Percentiles rank a stretch among this genome's conserved stretches.
Conservation (phyloP, 2,797 vertebrate genomes). For the Paedocypris micromegethes region DNA sequence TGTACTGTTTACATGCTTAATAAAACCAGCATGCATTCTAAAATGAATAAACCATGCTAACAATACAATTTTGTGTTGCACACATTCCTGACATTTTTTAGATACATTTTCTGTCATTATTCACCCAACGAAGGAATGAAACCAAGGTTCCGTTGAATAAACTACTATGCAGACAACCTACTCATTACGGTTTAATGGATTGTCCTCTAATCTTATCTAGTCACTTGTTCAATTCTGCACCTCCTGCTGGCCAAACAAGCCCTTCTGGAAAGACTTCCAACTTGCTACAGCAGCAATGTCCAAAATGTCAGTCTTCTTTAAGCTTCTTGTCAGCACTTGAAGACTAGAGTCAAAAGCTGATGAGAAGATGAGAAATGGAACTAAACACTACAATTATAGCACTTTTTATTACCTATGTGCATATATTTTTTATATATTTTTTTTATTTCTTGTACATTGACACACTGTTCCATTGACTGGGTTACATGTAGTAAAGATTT, state of each 20-base stretch:
- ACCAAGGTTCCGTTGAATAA: too few relatives aligned
- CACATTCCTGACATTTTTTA: too few relatives aligned
- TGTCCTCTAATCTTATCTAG: neutral
- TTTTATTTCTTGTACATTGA: too few relatives aligned
- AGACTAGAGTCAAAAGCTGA: slow-evolving; percentile 2
- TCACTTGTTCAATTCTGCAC: neutral
- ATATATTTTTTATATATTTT: neutral
- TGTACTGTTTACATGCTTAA: too few relatives aligned
- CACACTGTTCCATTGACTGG: too few relatives aligned
- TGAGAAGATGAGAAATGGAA: slow-evolving; percentile 1
- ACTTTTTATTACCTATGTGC: neutral
- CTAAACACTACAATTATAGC: neutral
- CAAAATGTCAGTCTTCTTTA: slow-evolving; percentile 10
- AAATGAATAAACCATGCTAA: too few relatives aligned
- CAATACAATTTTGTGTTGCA: too few relatives aligned
- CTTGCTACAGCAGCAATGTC: slow-evolving; percentile 1
- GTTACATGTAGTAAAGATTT: too few relatives aligned
- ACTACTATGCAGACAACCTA: neutral
- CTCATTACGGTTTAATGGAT: neutral
- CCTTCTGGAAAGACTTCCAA: neutral
- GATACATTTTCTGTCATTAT: too few relatives aligned
- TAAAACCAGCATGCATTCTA: too few relatives aligned
- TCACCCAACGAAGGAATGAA: too few relatives aligned
- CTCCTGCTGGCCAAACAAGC: slow-evolving; percentile 19
- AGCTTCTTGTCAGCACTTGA: neutral